A percentile compares a stretch with the other conserved stretches of the same genome.
Evolutionary conservation across 2,888 invertebrate genomes (phyloP).

Genomic region (Trisateles emortualis): DNA sequence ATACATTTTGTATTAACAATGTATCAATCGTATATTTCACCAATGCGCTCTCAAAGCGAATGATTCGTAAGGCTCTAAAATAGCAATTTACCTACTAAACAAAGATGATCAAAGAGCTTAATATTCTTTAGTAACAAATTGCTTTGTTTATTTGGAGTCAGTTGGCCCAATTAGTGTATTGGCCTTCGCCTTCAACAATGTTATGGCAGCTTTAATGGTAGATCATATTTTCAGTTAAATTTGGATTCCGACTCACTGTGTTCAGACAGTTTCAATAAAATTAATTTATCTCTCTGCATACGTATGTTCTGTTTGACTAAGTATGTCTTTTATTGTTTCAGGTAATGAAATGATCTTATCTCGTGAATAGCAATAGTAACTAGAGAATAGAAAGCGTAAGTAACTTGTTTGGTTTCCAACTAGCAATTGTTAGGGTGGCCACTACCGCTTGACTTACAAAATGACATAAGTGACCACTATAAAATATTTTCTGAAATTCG

Average conservation of each 20-base stretch:
- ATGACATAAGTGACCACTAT: slow-evolving; percentile 16
- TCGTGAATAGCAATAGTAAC: not conserved
- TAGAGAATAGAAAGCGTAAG: slow-evolving; percentile 2
- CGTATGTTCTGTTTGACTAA: not conserved
- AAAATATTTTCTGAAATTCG: slow-evolving; percentile 32
- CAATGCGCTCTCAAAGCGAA: slow-evolving; percentile 57
- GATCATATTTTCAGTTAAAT: slow-evolving; percentile 34
- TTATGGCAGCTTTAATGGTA: slow-evolving; percentile 33
- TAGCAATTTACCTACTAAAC: slow-evolving; percentile 34
- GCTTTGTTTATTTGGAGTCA: slow-evolving; percentile 29
- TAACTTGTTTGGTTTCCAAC: not conserved
- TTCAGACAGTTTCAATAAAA: slow-evolving; percentile 21
- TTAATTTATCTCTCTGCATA: slow-evolving; percentile 22
- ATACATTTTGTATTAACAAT: slow-evolving; percentile 56
- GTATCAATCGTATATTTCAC: slow-evolving; percentile 47
- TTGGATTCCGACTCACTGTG: slow-evolving; percentile 25
- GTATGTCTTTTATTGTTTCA: slow-evolving; percentile 41
- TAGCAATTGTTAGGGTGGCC: not conserved
- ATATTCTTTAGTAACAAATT: slow-evolving; percentile 45
- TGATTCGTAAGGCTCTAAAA: slow-evolving; percentile 40
- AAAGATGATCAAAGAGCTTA: slow-evolving; percentile 36
- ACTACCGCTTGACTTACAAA: slow-evolving; percentile 6
- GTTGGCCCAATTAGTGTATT: slow-evolving; percentile 40
- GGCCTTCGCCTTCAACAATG: slow-evolving; percentile 38
- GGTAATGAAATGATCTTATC: slow-evolving; percentile 34